phyloP scores from a whole-genome alignment of 23 tunicate genomes.

The Phallusia fumigata region DNA sequence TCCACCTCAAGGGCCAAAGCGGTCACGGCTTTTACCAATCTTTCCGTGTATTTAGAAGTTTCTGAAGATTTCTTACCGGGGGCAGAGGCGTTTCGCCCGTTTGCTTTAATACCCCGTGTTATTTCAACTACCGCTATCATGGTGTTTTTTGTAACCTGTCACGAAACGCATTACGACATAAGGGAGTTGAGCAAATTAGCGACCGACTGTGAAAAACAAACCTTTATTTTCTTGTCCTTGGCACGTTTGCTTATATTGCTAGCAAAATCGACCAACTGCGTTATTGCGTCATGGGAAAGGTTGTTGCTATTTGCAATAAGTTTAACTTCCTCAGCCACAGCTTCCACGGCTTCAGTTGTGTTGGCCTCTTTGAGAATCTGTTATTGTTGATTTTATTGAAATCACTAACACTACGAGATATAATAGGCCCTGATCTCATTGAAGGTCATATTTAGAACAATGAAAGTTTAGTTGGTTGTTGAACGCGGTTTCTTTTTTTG shows the following conservation, averaged over 20 bases:
- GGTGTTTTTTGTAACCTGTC: neutral
- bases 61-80: too few species aligned
- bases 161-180: neutral
- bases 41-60: neutral
- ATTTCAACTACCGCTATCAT: neutral
- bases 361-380: neutral
- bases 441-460: neutral
- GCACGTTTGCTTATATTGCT: constrained; percentile 2
- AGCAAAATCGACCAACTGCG: neutral
- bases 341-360: neutral
- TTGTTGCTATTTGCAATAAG: neutral
- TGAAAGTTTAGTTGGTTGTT: too few species aligned
- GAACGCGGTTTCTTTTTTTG: too few species aligned
- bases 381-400: neutral
- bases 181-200: too few species aligned
- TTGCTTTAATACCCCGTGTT: neutral
- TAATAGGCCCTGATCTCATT: neutral
- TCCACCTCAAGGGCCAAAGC: neutral
- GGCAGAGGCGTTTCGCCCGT: too few species aligned
- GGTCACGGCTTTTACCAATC: neutral
- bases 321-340: neutral
- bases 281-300: neutral
- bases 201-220: neutral
- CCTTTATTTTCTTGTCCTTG: neutral
- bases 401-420: neutral